Percentiles rank a stretch among this genome's conserved stretches.
Conservation (phyloP, 2,113 vertebrate species). For the Gymnogyps californianus region DNA sequence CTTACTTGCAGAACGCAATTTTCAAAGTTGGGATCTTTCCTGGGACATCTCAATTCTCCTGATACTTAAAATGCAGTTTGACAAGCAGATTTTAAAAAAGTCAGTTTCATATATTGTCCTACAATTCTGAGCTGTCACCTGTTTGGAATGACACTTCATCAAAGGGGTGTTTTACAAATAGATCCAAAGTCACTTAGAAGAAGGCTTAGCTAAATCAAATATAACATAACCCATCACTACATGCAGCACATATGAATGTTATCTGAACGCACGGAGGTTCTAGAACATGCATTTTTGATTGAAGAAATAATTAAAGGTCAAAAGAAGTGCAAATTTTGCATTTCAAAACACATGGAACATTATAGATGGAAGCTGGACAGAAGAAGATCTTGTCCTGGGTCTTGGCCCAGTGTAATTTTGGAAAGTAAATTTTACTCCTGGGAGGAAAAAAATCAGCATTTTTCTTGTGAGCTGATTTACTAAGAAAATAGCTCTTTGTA, state of each 20-base stretch:
- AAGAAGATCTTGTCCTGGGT: background rate
- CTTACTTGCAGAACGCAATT: background rate
- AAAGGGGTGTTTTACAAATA: background rate
- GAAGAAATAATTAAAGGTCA: background rate
- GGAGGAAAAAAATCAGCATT: background rate
- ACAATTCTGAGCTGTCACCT: background rate
- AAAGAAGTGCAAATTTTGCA: background rate
- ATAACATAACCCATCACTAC: background rate
- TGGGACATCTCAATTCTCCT: background rate
- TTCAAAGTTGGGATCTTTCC: background rate
- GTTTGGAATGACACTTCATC: background rate
- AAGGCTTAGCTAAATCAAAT: background rate
- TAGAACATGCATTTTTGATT: background rate
- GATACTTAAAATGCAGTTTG: background rate
- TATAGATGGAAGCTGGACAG: background rate
- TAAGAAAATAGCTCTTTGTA: background rate
- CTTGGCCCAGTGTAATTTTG: background rate
- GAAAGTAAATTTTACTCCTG: constrained; percentile 15
- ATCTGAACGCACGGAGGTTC: background rate
- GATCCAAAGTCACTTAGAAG: background rate
- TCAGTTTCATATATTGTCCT: background rate
- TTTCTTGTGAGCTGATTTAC: constrained; percentile 32
- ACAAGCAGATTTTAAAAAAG: background rate
- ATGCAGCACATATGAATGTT: background rate
- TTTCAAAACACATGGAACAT: background rate